These are phyloP conservation scores for Motacilla tschutschensis DNA, from an alignment of 2,113 vertebrate species.

Conservation along the genomic window DNA sequence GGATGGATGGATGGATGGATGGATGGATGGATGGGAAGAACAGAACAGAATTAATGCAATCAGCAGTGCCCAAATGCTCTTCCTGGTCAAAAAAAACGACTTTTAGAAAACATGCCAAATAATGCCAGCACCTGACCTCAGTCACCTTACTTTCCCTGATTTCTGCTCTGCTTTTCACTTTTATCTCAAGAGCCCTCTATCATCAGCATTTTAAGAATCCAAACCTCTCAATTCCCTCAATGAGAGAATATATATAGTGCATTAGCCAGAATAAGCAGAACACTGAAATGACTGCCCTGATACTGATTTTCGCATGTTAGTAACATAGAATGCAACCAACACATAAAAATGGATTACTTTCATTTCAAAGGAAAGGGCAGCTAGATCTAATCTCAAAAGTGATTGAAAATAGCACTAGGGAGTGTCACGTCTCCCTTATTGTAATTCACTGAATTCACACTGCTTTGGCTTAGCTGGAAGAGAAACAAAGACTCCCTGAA, in stretches of 20 bases:
- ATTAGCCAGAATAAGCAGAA: background rate
- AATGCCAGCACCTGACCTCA: background rate
- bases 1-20: background rate
- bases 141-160: background rate
- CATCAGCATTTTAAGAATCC: background rate
- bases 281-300: background rate
- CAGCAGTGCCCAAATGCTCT: background rate
- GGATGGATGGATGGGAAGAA: background rate
- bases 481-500: slow-evolving; percentile 2
- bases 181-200: background rate
- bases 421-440: background rate
- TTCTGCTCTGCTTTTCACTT: background rate
- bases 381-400: slow-evolving; percentile 13
- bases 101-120: background rate
- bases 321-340: background rate
- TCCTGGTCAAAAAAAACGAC: background rate
- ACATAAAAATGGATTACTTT: slow-evolving; percentile 23
- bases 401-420: slow-evolving; percentile 5
- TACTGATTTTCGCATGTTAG: slow-evolving; percentile 6
- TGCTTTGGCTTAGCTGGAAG: background rate
- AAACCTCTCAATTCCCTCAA: background rate
- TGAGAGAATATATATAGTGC: background rate
- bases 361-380: slow-evolving; percentile 14
- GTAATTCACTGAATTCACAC: slow-evolving; percentile 1
- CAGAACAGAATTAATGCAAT: background rate